phyloP scores from a whole-genome alignment of 2,113 vertebrate species.

The Pavo muticus region DNA sequence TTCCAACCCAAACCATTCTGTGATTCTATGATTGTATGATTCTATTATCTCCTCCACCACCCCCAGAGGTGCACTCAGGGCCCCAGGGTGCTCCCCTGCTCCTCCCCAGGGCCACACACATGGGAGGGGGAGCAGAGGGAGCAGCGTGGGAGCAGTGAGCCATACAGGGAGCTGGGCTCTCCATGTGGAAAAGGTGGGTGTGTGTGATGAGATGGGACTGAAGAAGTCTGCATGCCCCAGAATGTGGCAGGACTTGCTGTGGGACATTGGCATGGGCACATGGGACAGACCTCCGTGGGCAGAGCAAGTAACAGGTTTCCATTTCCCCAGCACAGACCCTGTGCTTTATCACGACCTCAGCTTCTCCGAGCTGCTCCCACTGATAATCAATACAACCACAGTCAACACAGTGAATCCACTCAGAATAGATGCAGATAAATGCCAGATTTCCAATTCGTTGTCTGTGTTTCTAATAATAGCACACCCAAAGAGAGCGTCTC shows the following conservation, averaged over 20 bases:
- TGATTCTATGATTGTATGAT: too few species aligned
- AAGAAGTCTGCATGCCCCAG: not conserved
- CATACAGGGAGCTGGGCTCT: not conserved
- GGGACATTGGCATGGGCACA: not conserved
- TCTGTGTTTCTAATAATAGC: slow-evolving; percentile 37
- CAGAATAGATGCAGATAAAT: slow-evolving; percentile 37
- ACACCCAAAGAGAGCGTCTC: not conserved
- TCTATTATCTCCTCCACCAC: not conserved
- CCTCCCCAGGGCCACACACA: not conserved
- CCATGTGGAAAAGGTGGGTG: not conserved
- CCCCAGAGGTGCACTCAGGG: not conserved
- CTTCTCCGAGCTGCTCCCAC: not conserved
- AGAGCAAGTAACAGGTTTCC: not conserved
- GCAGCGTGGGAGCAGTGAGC: not conserved
- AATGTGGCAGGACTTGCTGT: not conserved
- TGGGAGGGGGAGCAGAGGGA: not conserved
- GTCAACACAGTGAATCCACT: not conserved
- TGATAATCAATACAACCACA: slow-evolving; percentile 31
- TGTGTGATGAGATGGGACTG: accelerated
- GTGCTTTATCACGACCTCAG: not conserved
- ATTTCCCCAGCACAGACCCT: not conserved
- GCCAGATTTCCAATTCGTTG: slow-evolving; percentile 19
- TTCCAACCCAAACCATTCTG: too few species aligned
- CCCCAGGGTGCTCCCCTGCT: not conserved
- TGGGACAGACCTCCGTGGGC: accelerated